phyloP scores from a whole-genome alignment of 2,113 vertebrate genomes.

The Nannobrachium achirus region DNA sequence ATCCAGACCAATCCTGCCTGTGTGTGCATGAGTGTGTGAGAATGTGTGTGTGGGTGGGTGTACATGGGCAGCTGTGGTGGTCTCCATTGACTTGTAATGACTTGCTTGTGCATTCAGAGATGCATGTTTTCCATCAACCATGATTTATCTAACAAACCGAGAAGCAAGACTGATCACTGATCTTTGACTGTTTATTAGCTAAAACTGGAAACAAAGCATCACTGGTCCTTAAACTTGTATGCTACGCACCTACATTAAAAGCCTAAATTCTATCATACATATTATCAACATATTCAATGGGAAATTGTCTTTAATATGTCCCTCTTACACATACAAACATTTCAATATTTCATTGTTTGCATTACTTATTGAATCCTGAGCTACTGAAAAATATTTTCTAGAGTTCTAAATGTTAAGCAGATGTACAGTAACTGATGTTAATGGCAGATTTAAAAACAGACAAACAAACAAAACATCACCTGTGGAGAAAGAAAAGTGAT shows the following conservation, averaged over 20 bases:
- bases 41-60: background rate
- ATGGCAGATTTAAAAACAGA: no score
- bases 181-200: slow-evolving; percentile 11
- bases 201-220: background rate
- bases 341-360: background rate
- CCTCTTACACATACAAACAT: background rate
- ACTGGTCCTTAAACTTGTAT: background rate
- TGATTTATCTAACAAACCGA: slow-evolving; percentile 6
- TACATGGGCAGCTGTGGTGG: slow-evolving; percentile 1
- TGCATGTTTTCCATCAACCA: background rate
- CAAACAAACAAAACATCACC: no score
- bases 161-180: background rate
- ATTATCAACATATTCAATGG: slow-evolving; percentile 6
- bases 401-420: no score
- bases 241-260: background rate
- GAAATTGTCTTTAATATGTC: background rate
- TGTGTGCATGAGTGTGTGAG: background rate
- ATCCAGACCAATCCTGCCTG: background rate
- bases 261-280: background rate
- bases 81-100: slow-evolving; percentile 9
- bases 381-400: background rate
- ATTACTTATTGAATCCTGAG: background rate
- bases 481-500: no score
- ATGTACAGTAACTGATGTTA: no score
- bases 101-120: slow-evolving; percentile 2